These are phyloP conservation scores for Brachymystax lenok DNA, from an alignment of 2,797 vertebrate species.

Conservation along the genomic window DNA sequence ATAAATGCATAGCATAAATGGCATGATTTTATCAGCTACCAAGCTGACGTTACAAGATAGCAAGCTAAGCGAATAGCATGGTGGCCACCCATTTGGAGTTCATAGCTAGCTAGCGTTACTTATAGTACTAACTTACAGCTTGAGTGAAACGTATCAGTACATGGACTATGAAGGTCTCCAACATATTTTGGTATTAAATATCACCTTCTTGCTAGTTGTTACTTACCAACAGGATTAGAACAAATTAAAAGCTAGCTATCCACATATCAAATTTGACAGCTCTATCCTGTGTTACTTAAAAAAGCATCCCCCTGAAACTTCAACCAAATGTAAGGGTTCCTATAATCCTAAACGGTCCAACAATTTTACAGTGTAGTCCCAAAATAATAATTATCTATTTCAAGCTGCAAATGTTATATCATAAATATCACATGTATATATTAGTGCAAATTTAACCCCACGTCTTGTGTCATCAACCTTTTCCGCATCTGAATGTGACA, in stretches of 20 bases:
- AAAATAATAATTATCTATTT: background rate
- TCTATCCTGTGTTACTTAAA: background rate
- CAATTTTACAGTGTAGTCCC: background rate
- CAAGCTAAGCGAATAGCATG: background rate
- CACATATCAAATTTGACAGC: background rate
- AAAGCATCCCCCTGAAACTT: background rate
- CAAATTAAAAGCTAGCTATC: background rate
- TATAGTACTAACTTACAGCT: background rate
- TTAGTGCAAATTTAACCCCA: background rate
- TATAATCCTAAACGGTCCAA: background rate
- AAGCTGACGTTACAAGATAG: background rate
- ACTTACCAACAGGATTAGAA: background rate
- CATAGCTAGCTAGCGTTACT: background rate
- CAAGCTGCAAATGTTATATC: background rate
- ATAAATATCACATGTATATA: background rate
- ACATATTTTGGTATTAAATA: background rate
- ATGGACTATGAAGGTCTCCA: background rate
- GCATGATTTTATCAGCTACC: background rate
- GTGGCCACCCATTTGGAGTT: background rate
- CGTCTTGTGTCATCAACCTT: background rate
- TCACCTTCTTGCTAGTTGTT: background rate
- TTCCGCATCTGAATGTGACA: too few species aligned
- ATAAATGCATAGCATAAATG: background rate
- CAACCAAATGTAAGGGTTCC: background rate
- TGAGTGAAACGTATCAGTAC: background rate